Evolutionary conservation across 35 echinoderm and acorn worm genomes (phyloP).

Genomic region (Lytechinus variegatus): DNA sequence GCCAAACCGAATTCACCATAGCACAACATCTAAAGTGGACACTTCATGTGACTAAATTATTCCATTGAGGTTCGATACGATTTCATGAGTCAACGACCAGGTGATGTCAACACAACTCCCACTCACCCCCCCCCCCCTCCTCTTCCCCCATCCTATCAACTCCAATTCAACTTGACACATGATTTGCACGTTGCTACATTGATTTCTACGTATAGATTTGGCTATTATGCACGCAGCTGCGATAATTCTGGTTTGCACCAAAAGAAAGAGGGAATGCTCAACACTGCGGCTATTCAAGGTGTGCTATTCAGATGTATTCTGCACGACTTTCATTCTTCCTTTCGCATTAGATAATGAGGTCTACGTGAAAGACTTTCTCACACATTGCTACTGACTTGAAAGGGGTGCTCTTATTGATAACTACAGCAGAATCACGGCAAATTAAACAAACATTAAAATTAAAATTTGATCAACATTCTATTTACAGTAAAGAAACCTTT

Average conservation of each 20-base stretch:
- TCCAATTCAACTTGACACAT: background rate
- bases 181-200: background rate
- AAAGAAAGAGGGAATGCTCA: background rate
- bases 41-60: background rate
- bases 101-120: background rate
- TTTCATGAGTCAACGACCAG: background rate
- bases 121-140: too few relatives aligned
- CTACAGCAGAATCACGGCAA: too few relatives aligned
- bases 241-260: background rate
- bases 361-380: background rate
- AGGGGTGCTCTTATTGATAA: background rate
- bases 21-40: background rate
- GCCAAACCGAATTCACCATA: background rate
- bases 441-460: too few relatives aligned
- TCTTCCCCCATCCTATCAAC: background rate
- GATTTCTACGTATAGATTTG: background rate
- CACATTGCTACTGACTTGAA: background rate
- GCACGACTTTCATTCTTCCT: background rate
- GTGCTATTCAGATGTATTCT: background rate
- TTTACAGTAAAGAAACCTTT: background rate
- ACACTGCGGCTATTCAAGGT: background rate
- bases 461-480: too few relatives aligned
- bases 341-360: background rate
- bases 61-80: background rate
- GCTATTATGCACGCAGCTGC: slow-evolving; percentile 4